Conservation (phyloP, 2,113 vertebrate genomes). For the Hemichromis elongatus region DNA sequence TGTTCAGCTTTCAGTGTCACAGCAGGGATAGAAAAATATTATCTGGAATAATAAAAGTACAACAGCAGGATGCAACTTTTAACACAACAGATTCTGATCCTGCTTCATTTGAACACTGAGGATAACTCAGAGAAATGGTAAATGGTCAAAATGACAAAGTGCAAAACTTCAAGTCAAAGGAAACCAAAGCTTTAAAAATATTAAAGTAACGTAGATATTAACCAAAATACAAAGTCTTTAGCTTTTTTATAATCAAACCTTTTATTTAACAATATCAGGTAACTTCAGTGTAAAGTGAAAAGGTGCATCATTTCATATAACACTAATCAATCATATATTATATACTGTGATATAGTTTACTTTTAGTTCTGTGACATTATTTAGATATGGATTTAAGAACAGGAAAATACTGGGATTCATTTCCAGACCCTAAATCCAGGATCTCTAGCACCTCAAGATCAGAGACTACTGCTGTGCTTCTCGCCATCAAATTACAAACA, state of each 20-base stretch:
- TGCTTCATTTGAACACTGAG: neutral
- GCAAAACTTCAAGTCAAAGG: neutral
- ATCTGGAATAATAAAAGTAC: constrained; percentile 43
- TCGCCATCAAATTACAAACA: neutral
- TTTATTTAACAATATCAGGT: neutral
- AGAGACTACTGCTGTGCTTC: neutral
- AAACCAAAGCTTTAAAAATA: neutral
- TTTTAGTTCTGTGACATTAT: neutral
- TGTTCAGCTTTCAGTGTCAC: constrained; percentile 7
- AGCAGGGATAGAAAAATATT: constrained; percentile 50
- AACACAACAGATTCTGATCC: neutral
- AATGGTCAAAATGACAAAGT: neutral
- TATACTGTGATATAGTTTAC: neutral
- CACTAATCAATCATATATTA: neutral
- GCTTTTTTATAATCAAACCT: neutral
- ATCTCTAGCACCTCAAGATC: neutral
- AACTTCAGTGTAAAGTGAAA: neutral
- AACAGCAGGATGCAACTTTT: constrained; percentile 5
- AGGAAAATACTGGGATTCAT: neutral
- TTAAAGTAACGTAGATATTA: neutral
- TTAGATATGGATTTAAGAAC: neutral
- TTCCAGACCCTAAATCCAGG: neutral
- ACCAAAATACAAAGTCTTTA: neutral
- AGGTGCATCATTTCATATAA: neutral
- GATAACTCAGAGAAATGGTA: neutral